These are phyloP conservation scores for Pantala flavescens DNA, from an alignment of 1,140 invertebrate species.

Conservation along the genomic window DNA sequence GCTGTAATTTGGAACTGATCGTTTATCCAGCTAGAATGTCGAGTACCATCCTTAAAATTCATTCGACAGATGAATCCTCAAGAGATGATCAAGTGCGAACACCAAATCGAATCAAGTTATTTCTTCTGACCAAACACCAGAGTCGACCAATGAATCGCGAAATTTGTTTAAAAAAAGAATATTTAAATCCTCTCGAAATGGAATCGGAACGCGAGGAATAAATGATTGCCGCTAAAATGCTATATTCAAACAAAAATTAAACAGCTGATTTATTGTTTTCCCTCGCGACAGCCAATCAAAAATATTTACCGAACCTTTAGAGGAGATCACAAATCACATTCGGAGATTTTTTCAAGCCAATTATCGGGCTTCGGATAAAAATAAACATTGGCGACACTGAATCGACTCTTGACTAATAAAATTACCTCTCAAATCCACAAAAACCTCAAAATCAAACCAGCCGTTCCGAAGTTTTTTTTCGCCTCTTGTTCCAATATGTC, in stretches of 20 bases:
- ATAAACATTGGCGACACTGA: not conserved
- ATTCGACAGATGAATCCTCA: too few species aligned
- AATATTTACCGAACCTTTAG: not conserved
- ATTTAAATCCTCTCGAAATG: too few species aligned
- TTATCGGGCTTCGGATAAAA: not conserved
- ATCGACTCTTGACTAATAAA: not conserved
- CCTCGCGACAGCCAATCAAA: not conserved
- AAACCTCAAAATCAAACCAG: not conserved
- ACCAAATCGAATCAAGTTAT: too few species aligned
- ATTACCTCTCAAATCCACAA: not conserved
- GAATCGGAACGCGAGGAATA: too few species aligned
- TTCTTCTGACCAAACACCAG: too few species aligned
- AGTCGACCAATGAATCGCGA: too few species aligned
- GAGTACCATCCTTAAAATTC: too few species aligned
- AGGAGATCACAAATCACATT: not conserved
- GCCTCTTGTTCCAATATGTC: not conserved
- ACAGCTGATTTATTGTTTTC: not conserved
- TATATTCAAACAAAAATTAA: not conserved
- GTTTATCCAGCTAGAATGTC: too few species aligned
- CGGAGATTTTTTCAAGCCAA: conserved; percentile 1
- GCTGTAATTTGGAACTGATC: too few species aligned
- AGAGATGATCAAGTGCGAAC: too few species aligned
- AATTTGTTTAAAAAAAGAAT: too few species aligned
- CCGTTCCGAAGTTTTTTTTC: not conserved
- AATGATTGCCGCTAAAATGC: too few species aligned